Base-by-base conservation (phyloP, 2,113 vertebrate species). In the Bos taurus region DNA sequence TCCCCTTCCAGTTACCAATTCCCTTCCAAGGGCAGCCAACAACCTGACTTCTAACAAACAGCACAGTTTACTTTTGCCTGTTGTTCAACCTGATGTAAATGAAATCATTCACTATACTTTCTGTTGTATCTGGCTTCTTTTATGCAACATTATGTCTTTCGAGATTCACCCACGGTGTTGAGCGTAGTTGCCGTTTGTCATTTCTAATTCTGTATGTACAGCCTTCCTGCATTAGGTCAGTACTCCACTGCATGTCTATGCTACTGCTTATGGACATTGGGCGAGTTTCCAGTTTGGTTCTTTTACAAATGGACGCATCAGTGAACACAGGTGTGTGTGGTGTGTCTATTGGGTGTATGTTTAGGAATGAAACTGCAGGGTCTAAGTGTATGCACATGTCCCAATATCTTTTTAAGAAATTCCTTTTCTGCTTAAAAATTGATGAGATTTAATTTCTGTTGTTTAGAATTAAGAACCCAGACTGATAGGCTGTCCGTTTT, bases 41-140 rank as follows among this genome's bases (percentile, higher is more conserved):
- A 83, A 56, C 50, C 40, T 83, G 36, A 89, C n/a, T 94, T 93
- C 48, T 78, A 92, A 71, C 64, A 36, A 71, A 90, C 25, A 48
- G 11, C 56, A 81, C 2, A 36, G 40, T 88, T 56, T 57, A 83
- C 25, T 96, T 96, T 87, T 95, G 59, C n/a, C 62, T 86, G 11
- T 19, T 96, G 88, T 83, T 92, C 74, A 97, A 67, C 50, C 48
- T 94, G 67, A 30, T 78, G 88, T 93, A 85, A 89, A 59, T 52
- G 56, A 52, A 94, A 91, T 56, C 46, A 91, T 48, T 97, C 60
- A 80, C 83, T 60, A 28, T 54, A 28, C 7, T 57, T 13, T 81
- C 92, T 94, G 91, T 85, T 54, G 6, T 54, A 50, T 40, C 48
- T 90, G 62, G 43, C 43, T 97, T 91, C 91, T 91, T 89, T 83